Evolutionary conservation across 2,797 vertebrate species (phyloP).

Genomic region (Hozukius guyotensis): DNA sequence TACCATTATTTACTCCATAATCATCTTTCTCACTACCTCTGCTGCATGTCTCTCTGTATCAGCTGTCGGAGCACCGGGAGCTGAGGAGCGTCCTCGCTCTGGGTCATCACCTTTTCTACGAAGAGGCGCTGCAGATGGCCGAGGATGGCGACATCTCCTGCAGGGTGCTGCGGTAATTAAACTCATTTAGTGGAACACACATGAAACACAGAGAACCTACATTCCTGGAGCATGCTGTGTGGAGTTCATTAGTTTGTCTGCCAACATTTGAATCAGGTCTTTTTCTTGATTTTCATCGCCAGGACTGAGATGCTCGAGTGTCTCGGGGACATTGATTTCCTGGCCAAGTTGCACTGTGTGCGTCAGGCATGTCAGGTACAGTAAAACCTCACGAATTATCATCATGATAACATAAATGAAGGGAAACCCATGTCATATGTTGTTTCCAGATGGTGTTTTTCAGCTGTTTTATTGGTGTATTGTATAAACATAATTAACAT

Average conservation of each 20-base stretch:
- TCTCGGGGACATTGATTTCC: conserved; percentile 92
- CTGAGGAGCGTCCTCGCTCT: conserved; percentile 74
- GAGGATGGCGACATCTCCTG: conserved; percentile 95
- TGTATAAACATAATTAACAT: not conserved
- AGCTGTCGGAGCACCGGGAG: conserved; percentile 87
- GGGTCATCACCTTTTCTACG: conserved; percentile 89
- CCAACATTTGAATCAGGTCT: not conserved
- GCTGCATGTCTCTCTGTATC: not conserved
- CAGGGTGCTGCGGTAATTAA: conserved; percentile 88
- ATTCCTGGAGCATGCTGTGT: not conserved
- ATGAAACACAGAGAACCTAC: not conserved
- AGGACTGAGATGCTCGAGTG: conserved; percentile 97
- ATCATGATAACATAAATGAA: too few relatives aligned
- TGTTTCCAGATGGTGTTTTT: not conserved
- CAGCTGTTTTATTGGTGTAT: not conserved
- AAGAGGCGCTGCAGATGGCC: conserved; percentile 93
- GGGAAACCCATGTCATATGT: not conserved
- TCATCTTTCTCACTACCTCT: not conserved
- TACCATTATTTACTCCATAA: not conserved
- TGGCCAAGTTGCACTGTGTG: conserved; percentile 96
- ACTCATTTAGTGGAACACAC: not conserved
- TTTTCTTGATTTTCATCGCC: not conserved
- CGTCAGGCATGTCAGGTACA: conserved; percentile 95
- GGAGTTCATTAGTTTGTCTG: not conserved
- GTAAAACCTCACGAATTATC: not conserved